Evolutionary conservation across 2,888 invertebrate species (phyloP).

Genomic region (Synergus japonicus): DNA sequence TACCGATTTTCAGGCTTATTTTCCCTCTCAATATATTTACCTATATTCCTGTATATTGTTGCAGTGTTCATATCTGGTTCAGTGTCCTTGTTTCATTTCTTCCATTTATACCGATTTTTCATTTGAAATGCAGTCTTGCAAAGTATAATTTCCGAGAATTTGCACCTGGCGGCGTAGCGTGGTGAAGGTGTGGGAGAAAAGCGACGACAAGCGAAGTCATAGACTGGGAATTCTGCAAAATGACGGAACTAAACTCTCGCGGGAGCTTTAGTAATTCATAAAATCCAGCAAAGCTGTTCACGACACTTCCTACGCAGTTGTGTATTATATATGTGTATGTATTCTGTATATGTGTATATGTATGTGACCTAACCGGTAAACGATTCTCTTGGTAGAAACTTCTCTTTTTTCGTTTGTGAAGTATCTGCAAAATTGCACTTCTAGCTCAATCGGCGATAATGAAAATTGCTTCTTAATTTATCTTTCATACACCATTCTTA

Average conservation of each 20-base stretch:
- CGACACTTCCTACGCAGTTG: constrained; percentile 31
- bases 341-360: neutral
- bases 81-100: constrained; percentile 21
- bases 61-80: neutral
- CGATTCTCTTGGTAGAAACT: constrained; percentile 45
- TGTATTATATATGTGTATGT: neutral
- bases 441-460: neutral
- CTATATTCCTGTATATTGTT: constrained; percentile 3
- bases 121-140: constrained; percentile 30
- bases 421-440: neutral
- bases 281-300: constrained; percentile 56
- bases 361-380: constrained; percentile 41
- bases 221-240: constrained; percentile 32
- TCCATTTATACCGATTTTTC: constrained; percentile 30
- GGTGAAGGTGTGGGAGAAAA: constrained; percentile 14
- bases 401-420: neutral
- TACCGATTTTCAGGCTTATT: neutral
- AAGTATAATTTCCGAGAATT: constrained; percentile 39
- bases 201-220: constrained; percentile 9
- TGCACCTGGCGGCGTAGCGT: constrained; percentile 22
- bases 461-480: neutral
- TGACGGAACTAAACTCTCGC: constrained; percentile 39
- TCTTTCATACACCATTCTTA: neutral
- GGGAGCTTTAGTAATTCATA: constrained; percentile 59
- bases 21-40: constrained; percentile 16